Conservation (phyloP, 1,140 invertebrate species). For the Polypedilum pembai region DNA sequence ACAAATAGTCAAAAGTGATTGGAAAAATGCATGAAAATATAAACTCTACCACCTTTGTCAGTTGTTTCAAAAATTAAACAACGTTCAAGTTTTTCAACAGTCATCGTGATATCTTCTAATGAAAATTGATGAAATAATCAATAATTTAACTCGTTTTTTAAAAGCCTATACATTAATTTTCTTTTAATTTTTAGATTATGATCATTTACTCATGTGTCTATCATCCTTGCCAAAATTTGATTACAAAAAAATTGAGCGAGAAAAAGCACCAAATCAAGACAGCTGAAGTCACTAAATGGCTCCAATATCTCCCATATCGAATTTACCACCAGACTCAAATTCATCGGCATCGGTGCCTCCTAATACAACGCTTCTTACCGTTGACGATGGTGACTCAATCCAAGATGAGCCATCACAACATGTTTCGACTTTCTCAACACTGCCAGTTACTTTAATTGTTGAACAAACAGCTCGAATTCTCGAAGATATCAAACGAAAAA, state of each 20-base stretch:
- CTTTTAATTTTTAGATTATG: not conserved
- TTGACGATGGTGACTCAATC: not conserved
- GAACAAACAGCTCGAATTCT: conserved; percentile 15
- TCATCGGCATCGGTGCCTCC: not conserved
- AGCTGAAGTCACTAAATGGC: not conserved
- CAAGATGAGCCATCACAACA: not conserved
- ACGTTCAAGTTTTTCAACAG: too few relatives aligned
- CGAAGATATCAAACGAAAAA: conserved; percentile 17
- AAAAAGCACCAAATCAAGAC: not conserved
- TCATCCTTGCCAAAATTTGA: not conserved
- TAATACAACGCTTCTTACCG: not conserved
- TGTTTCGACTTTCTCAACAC: not conserved
- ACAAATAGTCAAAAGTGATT: too few relatives aligned
- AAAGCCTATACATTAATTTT: not conserved
- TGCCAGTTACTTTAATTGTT: not conserved
- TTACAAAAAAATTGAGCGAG: not conserved
- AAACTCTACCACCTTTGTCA: too few relatives aligned
- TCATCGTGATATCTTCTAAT: not conserved
- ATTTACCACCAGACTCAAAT: not conserved
- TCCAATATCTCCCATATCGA: conserved; percentile 15
- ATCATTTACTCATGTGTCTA: not conserved
- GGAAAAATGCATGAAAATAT: too few relatives aligned
- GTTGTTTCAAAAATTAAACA: too few relatives aligned
- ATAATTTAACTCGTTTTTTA: not conserved
- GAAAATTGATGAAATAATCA: not conserved